These are phyloP conservation scores for Podarcis raffonei DNA, from an alignment of 2,113 vertebrate genomes.

Conservation along the genomic window DNA sequence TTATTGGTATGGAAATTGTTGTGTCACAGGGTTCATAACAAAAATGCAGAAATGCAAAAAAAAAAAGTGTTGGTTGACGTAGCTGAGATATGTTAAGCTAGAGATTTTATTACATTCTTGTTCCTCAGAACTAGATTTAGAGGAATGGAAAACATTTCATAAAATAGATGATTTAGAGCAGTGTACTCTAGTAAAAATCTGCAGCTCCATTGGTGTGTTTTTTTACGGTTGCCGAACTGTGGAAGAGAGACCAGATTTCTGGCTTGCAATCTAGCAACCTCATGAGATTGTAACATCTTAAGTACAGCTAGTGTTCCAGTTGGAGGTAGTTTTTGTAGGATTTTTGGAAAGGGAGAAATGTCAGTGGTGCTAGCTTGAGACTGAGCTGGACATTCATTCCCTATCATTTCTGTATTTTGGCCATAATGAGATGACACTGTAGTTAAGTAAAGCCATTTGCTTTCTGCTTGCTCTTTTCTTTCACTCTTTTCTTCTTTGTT, in stretches of 20 bases:
- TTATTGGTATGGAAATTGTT: neutral
- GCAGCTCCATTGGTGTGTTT: neutral
- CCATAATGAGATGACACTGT: neutral
- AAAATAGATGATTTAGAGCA: neutral
- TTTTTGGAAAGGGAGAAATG: neutral
- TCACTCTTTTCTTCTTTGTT: neutral
- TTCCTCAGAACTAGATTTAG: conserved; percentile 12
- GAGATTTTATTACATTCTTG: neutral
- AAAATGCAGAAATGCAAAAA: neutral
- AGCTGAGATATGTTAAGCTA: neutral
- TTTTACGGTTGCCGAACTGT: neutral
- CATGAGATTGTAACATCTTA: neutral
- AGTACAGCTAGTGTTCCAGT: neutral
- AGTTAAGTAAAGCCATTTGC: neutral
- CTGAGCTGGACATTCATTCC: neutral
- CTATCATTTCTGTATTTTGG: neutral
- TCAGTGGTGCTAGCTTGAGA: neutral
- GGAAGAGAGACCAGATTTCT: neutral
- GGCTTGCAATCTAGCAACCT: neutral
- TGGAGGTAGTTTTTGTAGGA: neutral
- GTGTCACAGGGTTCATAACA: neutral
- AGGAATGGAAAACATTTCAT: neutral
- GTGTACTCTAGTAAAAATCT: neutral
- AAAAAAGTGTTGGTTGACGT: neutral
- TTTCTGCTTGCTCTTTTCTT: neutral